phyloP scores from a whole-genome alignment of 2,113 vertebrate genomes.

The Gymnogyps californianus region DNA sequence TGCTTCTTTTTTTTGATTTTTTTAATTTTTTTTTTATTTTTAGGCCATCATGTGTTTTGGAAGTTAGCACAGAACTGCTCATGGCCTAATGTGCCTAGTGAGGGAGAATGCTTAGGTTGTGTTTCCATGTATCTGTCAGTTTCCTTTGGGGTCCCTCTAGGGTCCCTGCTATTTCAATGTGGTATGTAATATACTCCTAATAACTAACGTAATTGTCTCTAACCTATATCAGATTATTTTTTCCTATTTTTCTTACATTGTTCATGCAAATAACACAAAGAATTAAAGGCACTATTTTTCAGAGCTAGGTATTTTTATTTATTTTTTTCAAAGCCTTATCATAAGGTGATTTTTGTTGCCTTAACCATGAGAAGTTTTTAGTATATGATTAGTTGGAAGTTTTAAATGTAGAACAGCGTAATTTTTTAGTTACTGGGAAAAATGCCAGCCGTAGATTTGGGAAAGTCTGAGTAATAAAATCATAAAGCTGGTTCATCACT shows the following conservation, averaged over 20 bases:
- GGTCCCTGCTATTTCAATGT: not conserved
- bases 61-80: not conserved
- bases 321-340: not conserved
- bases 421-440: conserved; percentile 11
- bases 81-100: not conserved
- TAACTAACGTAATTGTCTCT: not conserved
- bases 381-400: not conserved
- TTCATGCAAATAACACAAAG: not conserved
- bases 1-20: not conserved
- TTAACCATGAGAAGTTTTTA: not conserved
- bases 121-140: not conserved
- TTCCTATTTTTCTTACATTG: not conserved
- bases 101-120: not conserved
- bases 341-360: not conserved
- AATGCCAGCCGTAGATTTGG: not conserved
- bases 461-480: conserved; percentile 41
- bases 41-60: not conserved
- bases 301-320: not conserved
- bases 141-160: not conserved
- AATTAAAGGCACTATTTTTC: not conserved
- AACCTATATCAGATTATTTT: not conserved
- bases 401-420: not conserved
- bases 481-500: not conserved
- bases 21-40: not conserved
- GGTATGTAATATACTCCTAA: not conserved